Evolutionary conservation across 2,113 vertebrate genomes (phyloP), one percentile per base, ranked within the genome.

Genomic region (Melanotaenia duboulayi): DNA sequence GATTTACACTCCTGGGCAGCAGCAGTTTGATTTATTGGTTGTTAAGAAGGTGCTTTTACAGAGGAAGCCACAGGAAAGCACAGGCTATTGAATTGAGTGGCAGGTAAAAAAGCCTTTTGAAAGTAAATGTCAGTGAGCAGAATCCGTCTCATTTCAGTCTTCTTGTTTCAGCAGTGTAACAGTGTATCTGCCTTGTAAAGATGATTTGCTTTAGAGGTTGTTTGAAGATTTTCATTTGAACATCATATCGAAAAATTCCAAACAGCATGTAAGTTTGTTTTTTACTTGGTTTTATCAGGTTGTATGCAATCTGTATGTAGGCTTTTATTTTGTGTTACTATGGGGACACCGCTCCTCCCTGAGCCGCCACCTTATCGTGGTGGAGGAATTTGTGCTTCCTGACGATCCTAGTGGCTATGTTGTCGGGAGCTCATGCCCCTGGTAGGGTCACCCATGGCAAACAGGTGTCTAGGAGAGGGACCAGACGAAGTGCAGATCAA

Each of bases 41-140:
- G 48, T 78, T 86, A 65, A 85, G 80, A 82, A 82, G 65, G 62
- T 77, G 61, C 48, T 80, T 80, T 81, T 81, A 62, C 71, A 80
- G 65, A 85, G 75, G 81, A 84, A 89, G 67, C 64, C 83, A 80
- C 52, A 4, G 70, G 67, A 85, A 85, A 71, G 64, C 35, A 35
- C 65, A 61, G 51, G 50, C 71, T 84, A 70, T 86, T 86, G 78
- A 77, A 72, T 76, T 8, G 25, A 82, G 70, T 83, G 79, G 35
- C 71, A 75, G 77, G 71, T 76, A 79, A 81, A 84, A 76, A 85
- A 63, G 69, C 40, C 68, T 81, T 86, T 80, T 67, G 71, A 72
- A 86, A 72, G 42, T 59, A 87, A 84, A 89, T 88, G 85, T 85
- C 85, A 88, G 65, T 68, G 75, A 79, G 69, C 60, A 78, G 78